A percentile compares a stretch with the other conserved stretches of the same genome.
These are phyloP conservation scores for Acanthisitta chloris DNA, from an alignment of 2,113 vertebrate genomes.

Conservation along the genomic window DNA sequence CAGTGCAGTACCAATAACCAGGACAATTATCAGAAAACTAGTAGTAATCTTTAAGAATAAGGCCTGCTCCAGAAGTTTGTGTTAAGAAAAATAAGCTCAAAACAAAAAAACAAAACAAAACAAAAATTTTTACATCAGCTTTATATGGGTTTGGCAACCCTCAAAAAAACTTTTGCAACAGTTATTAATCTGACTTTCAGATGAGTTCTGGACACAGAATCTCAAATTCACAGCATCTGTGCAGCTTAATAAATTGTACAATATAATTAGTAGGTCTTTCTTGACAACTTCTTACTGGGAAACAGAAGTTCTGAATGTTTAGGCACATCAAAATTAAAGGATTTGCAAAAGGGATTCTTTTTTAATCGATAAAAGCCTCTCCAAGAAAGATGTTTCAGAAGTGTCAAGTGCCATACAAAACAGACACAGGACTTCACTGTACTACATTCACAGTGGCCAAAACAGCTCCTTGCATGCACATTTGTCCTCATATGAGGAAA, in stretches of 20 bases:
- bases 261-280: not conserved
- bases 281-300: not conserved
- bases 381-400: not conserved
- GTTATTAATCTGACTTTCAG: not conserved
- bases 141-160: not conserved
- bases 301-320: not conserved
- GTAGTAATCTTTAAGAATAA: not conserved
- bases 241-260: rapidly evolving
- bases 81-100: not conserved
- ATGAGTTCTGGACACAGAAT: not conserved
- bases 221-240: not conserved
- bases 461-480: not conserved
- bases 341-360: not conserved
- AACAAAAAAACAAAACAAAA: not conserved
- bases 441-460: not conserved
- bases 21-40: not conserved
- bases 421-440: not conserved
- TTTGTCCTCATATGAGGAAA: not conserved
- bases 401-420: not conserved
- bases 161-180: not conserved
- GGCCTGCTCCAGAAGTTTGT: not conserved
- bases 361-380: not conserved
- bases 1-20: not conserved
- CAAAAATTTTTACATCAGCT: too few relatives aligned
- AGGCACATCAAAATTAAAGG: not conserved